Conservation (phyloP, 2,888 invertebrate species). For the Drosophila atripex region DNA sequence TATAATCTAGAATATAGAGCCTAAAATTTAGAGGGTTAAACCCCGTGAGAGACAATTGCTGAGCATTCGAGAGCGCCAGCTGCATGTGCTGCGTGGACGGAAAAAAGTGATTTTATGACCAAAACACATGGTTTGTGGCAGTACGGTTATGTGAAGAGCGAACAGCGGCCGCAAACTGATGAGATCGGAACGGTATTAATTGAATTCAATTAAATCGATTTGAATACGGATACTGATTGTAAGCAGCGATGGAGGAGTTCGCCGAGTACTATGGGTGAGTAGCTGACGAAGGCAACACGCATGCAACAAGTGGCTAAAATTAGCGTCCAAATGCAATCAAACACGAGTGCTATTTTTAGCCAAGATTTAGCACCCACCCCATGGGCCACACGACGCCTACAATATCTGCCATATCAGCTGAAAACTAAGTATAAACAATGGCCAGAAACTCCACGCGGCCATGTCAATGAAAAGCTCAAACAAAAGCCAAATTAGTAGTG, state of each 20-base stretch:
- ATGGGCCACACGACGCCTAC: slow-evolving; percentile 25
- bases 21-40: neutral
- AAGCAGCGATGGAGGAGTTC: slow-evolving; percentile 53
- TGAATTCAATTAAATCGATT: slow-evolving; percentile 48
- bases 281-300: slow-evolving; percentile 28
- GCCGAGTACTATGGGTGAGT: slow-evolving; percentile 58
- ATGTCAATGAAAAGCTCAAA: slow-evolving; percentile 48
- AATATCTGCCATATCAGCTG: slow-evolving; percentile 16
- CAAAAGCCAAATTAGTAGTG: slow-evolving; percentile 33
- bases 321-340: slow-evolving; percentile 52
- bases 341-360: slow-evolving; percentile 50
- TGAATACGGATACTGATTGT: neutral
- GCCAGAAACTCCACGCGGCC: slow-evolving; percentile 24
- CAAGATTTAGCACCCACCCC: slow-evolving; percentile 50
- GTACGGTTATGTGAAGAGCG: slow-evolving; percentile 50
- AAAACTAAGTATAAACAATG: slow-evolving; percentile 41
- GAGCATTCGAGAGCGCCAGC: slow-evolving; percentile 22
- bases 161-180: slow-evolving; percentile 36
- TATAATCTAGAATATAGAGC: neutral
- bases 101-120: slow-evolving; percentile 32
- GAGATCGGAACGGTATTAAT: slow-evolving; percentile 30
- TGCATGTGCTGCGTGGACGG: slow-evolving; percentile 30
- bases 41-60: neutral
- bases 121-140: slow-evolving; percentile 30
- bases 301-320: slow-evolving; percentile 57